Percentiles rank a stretch among this genome's conserved stretches.
Conservation (phyloP, 2,888 invertebrate species). For the Julus scandinavius region DNA sequence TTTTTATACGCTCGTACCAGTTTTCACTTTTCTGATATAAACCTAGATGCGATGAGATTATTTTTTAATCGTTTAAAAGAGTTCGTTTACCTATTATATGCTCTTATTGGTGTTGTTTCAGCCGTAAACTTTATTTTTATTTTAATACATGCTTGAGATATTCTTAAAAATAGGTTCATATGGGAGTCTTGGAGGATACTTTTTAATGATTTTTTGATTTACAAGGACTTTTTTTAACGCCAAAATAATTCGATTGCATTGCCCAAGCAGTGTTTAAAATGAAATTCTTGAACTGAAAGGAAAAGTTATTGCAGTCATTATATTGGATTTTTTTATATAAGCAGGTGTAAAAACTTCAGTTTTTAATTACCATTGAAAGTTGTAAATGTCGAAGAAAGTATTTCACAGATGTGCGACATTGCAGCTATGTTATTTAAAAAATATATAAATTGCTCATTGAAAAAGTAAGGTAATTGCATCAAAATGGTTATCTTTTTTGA, state of each 20-base stretch:
- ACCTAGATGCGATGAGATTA: conserved; percentile 7
- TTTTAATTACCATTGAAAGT: background rate
- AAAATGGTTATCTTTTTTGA: background rate
- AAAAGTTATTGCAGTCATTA: background rate
- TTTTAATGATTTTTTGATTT: background rate
- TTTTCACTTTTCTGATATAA: conserved; percentile 14
- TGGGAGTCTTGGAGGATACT: background rate
- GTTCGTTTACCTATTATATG: conserved; percentile 27
- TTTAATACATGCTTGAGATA: background rate
- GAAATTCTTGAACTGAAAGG: background rate
- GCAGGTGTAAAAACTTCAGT: background rate
- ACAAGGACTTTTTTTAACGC: background rate
- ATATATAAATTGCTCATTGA: background rate
- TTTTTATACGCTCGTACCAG: background rate
- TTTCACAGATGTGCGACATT: background rate
- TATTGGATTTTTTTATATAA: background rate
- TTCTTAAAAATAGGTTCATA: background rate
- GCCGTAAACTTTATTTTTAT: background rate
- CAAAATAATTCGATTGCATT: background rate
- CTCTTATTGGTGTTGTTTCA: conserved; percentile 20
- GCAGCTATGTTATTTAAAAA: background rate
- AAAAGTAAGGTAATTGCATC: background rate
- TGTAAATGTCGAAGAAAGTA: conserved; percentile 8
- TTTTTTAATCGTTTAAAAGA: background rate
- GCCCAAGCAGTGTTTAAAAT: background rate